Evolutionary conservation across 2,797 vertebrate genomes (phyloP).

Genomic region (Cyprinella venusta): DNA sequence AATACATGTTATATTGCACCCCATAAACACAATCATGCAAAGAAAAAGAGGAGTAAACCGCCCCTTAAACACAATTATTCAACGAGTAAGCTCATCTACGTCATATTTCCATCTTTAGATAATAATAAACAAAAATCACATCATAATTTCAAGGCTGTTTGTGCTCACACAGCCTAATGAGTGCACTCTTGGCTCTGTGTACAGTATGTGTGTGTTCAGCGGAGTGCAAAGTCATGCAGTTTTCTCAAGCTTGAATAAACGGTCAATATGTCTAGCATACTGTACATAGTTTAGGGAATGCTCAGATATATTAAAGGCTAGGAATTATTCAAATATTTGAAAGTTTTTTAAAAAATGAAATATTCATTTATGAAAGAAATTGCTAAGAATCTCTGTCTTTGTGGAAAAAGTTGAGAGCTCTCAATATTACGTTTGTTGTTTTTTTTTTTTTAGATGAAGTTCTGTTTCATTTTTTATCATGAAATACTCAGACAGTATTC

Average conservation of each 20-base stretch:
- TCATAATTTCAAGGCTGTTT: slow-evolving; percentile 55
- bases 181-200: not conserved
- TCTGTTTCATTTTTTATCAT: not conserved
- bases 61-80: slow-evolving; percentile 44
- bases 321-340: not conserved
- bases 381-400: no score
- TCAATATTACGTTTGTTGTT: no score
- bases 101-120: slow-evolving; percentile 53
- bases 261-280: not conserved
- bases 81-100: slow-evolving; percentile 42
- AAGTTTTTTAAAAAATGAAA: not conserved
- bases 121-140: slow-evolving; percentile 55
- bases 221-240: slow-evolving; percentile 20
- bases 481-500: not conserved
- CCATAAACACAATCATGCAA: no score
- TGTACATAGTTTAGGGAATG: not conserved
- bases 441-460: no score
- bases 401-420: no score
- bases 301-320: not conserved
- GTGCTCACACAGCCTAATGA: slow-evolving; percentile 31
- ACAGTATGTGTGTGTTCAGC: not conserved
- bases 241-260: not conserved
- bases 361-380: no score
- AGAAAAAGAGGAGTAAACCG: no score
- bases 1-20: no score